Conservation (phyloP, 2,888 invertebrate genomes). For the Chorisops tibialis region DNA sequence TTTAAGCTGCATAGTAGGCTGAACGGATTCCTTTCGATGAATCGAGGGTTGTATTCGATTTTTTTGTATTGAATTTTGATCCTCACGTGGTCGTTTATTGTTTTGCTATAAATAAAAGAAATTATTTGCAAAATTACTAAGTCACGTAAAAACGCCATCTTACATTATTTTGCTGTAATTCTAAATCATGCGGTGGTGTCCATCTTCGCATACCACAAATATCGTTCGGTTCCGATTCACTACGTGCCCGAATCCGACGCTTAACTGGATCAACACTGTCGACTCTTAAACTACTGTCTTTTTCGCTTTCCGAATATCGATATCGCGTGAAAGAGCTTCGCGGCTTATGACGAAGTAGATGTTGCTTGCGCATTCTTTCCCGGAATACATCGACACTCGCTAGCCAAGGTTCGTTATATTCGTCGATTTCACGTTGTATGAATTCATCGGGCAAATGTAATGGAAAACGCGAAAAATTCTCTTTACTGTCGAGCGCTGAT, state of each 20-base stretch:
- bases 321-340: not conserved
- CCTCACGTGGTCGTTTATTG: not conserved
- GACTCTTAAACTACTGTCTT: not conserved
- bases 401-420: not conserved
- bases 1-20: constrained; percentile 12
- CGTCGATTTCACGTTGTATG: not conserved
- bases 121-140: not conserved
- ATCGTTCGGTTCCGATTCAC: constrained; percentile 38
- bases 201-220: constrained; percentile 11
- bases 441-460: not conserved
- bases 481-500: not conserved
- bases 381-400: not conserved
- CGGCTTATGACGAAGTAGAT: not conserved
- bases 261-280: not conserved
- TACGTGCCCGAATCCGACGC: constrained; percentile 34
- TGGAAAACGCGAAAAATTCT: not conserved
- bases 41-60: not conserved
- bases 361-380: not conserved
- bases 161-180: not conserved
- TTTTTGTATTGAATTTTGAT: not conserved
- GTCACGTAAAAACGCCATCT: not conserved
- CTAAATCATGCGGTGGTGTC: not conserved
- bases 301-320: constrained; percentile 20
- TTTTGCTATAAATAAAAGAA: constrained; percentile 1
- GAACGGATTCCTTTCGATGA: not conserved